phyloP scores from a whole-genome alignment of 1,140 invertebrate genomes.

The Yoshiicerus persimilis region DNA sequence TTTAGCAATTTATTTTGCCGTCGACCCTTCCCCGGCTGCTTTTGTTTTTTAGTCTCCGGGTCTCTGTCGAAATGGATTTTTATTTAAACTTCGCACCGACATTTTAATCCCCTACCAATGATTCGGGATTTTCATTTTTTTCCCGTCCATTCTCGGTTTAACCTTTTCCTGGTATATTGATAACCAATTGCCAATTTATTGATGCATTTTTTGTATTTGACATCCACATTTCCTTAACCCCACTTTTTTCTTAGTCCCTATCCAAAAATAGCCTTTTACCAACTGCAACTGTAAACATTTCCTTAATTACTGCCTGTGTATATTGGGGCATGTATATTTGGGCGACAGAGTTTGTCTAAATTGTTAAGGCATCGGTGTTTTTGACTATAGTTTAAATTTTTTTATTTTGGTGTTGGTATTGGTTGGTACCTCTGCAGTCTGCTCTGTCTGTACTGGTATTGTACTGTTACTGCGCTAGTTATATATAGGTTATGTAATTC shows the following conservation, averaged over 20 bases:
- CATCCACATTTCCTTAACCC: not conserved
- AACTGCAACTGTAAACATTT: not conserved
- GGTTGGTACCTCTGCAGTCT: not conserved
- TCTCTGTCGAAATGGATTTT: not conserved
- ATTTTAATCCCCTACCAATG: not conserved
- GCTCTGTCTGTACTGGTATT: not conserved
- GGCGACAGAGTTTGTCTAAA: not conserved
- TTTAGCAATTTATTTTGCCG: constrained; percentile 10
- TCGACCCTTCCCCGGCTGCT: constrained; percentile 19
- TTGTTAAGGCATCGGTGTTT: not conserved
- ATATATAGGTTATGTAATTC: not conserved
- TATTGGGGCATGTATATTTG: not conserved
- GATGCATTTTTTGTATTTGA: not conserved
- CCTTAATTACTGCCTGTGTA: not conserved
- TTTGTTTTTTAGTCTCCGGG: constrained; percentile 28
- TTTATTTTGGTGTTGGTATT: not conserved
- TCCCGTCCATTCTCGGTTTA: not conserved
- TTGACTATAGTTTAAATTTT: not conserved
- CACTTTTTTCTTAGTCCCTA: not conserved
- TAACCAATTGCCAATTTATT: not conserved
- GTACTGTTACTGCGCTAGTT: not conserved
- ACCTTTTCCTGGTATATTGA: not conserved
- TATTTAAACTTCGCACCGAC: not conserved
- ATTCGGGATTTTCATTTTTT: not conserved
- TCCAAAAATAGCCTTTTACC: not conserved